Conservation (phyloP, 35 echinoderm and acorn worm genomes). For the Amphiura filiformis region DNA sequence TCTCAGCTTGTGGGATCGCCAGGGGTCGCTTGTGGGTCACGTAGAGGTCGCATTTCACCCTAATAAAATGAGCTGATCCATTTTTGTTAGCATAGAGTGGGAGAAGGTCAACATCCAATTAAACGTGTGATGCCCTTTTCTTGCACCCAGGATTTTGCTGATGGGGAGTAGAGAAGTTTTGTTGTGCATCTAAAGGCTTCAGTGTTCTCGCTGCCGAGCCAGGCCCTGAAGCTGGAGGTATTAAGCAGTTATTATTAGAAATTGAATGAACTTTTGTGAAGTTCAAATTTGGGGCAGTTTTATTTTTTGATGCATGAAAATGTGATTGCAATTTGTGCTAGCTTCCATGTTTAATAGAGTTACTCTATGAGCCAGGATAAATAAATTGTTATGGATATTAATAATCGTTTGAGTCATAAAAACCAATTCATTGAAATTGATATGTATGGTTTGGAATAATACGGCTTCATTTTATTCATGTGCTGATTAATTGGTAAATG, state of each 20-base stretch:
- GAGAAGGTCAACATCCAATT: neutral
- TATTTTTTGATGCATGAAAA: neutral
- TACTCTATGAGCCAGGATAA: no score
- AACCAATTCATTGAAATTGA: no score
- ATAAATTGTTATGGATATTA: no score
- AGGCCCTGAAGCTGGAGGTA: neutral
- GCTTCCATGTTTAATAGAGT: no score
- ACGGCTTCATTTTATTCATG: no score
- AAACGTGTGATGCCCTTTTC: slow-evolving; percentile 2
- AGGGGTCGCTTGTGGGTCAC: neutral
- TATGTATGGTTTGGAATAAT: no score
- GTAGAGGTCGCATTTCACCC: neutral
- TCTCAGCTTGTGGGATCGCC: neutral
- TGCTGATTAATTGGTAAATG: no score
- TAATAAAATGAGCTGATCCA: neutral
- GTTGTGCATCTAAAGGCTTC: neutral
- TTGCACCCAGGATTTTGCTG: slow-evolving; percentile 4
- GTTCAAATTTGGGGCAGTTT: neutral
- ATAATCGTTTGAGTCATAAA: no score
- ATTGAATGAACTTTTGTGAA: neutral
- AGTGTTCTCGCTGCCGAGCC: neutral
- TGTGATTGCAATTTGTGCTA: neutral
- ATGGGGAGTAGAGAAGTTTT: neutral
- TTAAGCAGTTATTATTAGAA: neutral
- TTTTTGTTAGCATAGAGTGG: neutral